phyloP scores from a whole-genome alignment of 2,113 vertebrate species.

The Blennius ocellaris region DNA sequence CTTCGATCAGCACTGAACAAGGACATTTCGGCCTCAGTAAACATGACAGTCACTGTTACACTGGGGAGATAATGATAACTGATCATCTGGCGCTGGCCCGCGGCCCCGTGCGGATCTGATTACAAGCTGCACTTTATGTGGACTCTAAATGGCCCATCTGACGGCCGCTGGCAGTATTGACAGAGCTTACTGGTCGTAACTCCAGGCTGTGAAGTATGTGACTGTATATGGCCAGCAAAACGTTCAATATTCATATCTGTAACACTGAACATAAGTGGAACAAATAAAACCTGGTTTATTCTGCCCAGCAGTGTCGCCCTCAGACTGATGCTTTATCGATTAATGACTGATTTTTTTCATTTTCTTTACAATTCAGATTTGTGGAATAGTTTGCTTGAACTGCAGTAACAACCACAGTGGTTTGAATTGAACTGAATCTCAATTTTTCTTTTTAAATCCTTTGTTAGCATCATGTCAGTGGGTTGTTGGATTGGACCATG shows the following conservation, averaged over 20 bases:
- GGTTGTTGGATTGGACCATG: too few relatives aligned
- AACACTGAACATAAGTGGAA: not conserved
- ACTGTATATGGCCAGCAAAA: slow-evolving; percentile 4
- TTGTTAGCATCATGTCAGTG: too few relatives aligned
- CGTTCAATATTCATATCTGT: slow-evolving; percentile 4
- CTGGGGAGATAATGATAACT: slow-evolving; percentile 29
- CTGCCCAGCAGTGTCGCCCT: not conserved
- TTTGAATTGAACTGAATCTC: too few relatives aligned
- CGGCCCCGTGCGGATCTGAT: slow-evolving; percentile 45
- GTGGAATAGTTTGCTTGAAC: too few relatives aligned
- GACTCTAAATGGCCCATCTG: slow-evolving; percentile 3
- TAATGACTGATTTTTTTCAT: not conserved
- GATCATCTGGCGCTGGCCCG: slow-evolving; percentile 26
- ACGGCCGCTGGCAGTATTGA: slow-evolving; percentile 14
- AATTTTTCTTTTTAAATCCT: too few relatives aligned
- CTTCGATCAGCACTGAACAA: slow-evolving; percentile 53
- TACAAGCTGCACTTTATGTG: slow-evolving; percentile 22
- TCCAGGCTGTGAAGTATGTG: not conserved
- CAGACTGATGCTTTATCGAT: not conserved
- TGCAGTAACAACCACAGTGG: too few relatives aligned
- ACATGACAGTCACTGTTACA: slow-evolving; percentile 22
- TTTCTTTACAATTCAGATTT: too few relatives aligned
- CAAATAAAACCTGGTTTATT: slow-evolving; percentile 1
- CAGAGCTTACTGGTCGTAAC: not conserved
- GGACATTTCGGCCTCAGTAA: slow-evolving; percentile 47